These are phyloP conservation scores for Stigmatopora nigra DNA, from an alignment of 2,113 vertebrate species.

Conservation along the genomic window DNA sequence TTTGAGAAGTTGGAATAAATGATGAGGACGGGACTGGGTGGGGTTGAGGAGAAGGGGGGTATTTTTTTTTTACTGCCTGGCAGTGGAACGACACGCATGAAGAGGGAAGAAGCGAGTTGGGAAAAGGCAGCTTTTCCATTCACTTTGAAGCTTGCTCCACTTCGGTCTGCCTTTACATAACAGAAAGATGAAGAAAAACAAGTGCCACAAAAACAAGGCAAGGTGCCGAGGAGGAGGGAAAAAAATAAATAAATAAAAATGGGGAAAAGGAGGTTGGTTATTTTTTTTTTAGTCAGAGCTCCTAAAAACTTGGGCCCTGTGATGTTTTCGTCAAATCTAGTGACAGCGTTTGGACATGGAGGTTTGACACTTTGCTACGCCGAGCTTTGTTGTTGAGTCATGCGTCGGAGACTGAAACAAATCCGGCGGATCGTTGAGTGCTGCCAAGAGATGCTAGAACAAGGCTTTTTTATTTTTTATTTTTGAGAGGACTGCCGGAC, in stretches of 20 bases:
- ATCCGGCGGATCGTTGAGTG: constrained; percentile 26
- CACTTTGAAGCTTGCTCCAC: constrained; percentile 70
- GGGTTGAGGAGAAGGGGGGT: constrained; percentile 11
- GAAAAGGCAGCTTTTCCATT: constrained; percentile 65
- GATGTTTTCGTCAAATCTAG: constrained; percentile 37
- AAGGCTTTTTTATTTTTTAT: too few species aligned
- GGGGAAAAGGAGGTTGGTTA: constrained; percentile 18
- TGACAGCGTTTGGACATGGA: constrained; percentile 29
- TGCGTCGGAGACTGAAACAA: neutral
- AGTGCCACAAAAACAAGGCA: constrained; percentile 51
- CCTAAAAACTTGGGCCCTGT: constrained; percentile 52
- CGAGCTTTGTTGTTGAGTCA: constrained; percentile 34
- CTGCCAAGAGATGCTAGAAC: constrained; percentile 29
- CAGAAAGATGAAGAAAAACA: constrained; percentile 61
- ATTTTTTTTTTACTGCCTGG: constrained; percentile 16
- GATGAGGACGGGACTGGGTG: constrained; percentile 16
- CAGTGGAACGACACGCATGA: constrained; percentile 62
- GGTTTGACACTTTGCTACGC: constrained; percentile 27
- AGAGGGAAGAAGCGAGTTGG: constrained; percentile 60
- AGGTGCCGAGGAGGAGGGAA: constrained; percentile 21
- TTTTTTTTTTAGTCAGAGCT: constrained; percentile 43
- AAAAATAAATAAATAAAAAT: constrained; percentile 14
- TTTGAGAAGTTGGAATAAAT: constrained; percentile 25
- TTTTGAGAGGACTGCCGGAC: constrained; percentile 30
- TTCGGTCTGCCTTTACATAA: constrained; percentile 65